These are phyloP conservation scores for Rhinichthys osculus DNA, from an alignment of 2,797 vertebrate species.

Conservation along the genomic window DNA sequence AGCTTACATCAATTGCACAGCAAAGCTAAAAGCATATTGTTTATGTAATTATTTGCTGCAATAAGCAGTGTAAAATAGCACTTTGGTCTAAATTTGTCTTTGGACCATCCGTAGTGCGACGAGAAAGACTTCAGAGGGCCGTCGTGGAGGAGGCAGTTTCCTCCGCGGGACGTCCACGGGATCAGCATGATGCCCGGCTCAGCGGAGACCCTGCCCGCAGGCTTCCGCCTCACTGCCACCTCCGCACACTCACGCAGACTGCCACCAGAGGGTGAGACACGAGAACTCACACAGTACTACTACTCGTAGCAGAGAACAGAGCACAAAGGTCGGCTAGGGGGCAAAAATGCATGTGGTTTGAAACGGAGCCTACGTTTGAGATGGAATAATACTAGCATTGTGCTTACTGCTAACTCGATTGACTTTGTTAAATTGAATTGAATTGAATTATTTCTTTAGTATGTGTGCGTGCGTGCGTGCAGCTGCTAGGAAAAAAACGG, in stretches of 20 bases:
- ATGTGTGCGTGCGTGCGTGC: no score
- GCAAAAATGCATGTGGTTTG: not conserved
- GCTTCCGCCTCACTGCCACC: conserved; percentile 93
- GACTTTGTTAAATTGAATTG: not conserved
- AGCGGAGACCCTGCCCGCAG: conserved; percentile 94
- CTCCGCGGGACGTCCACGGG: conserved; percentile 92
- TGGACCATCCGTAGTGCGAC: conserved; percentile 56
- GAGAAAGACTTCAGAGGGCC: conserved; percentile 94
- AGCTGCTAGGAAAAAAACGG: no score
- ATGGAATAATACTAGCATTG: not conserved
- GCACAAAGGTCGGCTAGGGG: no score
- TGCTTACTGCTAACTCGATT: not conserved
- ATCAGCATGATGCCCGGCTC: conserved; percentile 99
- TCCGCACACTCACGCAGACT: conserved; percentile 93
- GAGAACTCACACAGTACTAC: not conserved
- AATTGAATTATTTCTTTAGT: no score
- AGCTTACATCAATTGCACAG: not conserved
- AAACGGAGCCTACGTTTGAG: not conserved
- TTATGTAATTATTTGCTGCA: not conserved
- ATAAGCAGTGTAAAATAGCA: not conserved
- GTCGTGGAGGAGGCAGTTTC: conserved; percentile 96
- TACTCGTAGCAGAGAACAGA: not conserved
- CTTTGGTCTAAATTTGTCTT: conserved; percentile 48
- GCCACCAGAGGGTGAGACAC: conserved; percentile 86
- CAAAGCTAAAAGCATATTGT: not conserved